Conservation (phyloP, 2,113 vertebrate species). For the Nyctereutes procyonoides region DNA sequence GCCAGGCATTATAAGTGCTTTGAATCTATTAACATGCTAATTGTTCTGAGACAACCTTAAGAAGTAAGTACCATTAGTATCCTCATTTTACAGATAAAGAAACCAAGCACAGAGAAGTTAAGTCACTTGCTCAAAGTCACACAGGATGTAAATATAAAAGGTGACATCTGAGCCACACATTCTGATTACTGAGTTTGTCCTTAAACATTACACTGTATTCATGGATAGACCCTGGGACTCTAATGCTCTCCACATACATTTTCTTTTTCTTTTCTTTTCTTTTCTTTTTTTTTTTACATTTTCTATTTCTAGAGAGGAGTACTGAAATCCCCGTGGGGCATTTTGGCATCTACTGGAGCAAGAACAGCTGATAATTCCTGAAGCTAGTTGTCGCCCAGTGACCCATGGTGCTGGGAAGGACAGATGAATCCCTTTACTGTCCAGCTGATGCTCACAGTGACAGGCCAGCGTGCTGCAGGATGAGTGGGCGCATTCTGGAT, state of each 20-base stretch:
- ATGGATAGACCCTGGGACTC: background rate
- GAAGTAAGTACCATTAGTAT: background rate
- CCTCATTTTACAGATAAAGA: background rate
- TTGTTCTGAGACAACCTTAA: background rate
- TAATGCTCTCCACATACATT: background rate
- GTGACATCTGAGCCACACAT: background rate
- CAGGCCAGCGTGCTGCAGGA: rapidly evolving
- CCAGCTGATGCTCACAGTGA: background rate
- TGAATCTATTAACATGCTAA: background rate
- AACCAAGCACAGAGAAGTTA: background rate
- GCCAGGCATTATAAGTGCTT: background rate
- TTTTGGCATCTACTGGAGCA: background rate
- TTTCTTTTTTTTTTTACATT: background rate
- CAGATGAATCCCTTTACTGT: background rate
- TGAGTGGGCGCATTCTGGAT: background rate
- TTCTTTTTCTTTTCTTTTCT: background rate
- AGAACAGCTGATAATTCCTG: background rate
- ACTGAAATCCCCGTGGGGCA: background rate
- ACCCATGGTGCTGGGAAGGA: background rate
- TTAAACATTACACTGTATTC: background rate
- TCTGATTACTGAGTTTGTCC: background rate
- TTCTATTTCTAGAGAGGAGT: background rate
- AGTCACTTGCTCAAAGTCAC: background rate
- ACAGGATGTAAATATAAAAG: background rate
- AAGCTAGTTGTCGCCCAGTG: background rate